Evolutionary conservation across 2,113 vertebrate genomes (phyloP).

Genomic region (Leptosomus discolor): DNA sequence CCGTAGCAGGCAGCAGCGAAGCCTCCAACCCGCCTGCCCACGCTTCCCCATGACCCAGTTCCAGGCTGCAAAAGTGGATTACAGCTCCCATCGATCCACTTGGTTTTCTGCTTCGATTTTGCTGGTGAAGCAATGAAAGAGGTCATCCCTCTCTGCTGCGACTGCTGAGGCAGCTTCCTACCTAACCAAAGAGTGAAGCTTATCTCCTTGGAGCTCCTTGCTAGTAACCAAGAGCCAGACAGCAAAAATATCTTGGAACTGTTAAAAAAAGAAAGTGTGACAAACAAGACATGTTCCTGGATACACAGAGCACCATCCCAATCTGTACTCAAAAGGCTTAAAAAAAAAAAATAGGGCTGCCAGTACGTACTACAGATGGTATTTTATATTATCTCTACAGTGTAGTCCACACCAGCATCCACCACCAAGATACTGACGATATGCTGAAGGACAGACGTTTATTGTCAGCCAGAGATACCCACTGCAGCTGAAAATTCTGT

Average conservation of each 20-base stretch:
- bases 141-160: not conserved
- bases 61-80: not conserved
- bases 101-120: not conserved
- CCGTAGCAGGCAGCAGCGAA: not conserved
- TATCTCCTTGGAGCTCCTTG: slow-evolving; percentile 5
- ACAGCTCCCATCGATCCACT: not conserved
- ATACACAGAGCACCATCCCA: not conserved
- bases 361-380: not conserved
- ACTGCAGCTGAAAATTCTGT: slow-evolving; percentile 9
- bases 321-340: not conserved
- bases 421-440: not conserved
- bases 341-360: not conserved
- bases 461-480: slow-evolving; percentile 38
- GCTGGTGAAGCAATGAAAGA: not conserved
- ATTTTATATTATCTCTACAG: not conserved
- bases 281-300: not conserved
- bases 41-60: not conserved
- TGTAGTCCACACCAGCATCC: not conserved
- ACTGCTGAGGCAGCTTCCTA: slow-evolving; percentile 11
- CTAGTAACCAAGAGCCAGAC: slow-evolving; percentile 29
- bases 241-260: slow-evolving; percentile 28
- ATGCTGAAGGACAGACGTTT: slow-evolving; percentile 22
- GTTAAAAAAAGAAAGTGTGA: slow-evolving; percentile 34
- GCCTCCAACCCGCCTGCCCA: not conserved
- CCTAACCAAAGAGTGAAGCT: not conserved